A percentile compares a stretch with the other conserved stretches of the same genome.
These are phyloP conservation scores for Ctenicera cuprea DNA, from an alignment of 2,888 invertebrate species.

Conservation along the genomic window DNA sequence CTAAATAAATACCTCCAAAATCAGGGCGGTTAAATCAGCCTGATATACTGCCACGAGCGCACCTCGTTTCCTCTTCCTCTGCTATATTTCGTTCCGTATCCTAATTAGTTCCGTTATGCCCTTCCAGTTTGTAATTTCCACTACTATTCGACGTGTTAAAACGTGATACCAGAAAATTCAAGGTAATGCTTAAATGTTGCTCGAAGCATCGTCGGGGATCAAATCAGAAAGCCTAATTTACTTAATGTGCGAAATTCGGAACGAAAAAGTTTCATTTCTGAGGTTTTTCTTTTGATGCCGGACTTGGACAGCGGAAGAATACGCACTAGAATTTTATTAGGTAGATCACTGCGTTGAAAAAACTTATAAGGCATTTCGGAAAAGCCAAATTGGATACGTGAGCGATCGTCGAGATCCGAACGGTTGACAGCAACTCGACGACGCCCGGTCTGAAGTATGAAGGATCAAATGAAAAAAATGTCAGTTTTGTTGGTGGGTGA, in stretches of 20 bases:
- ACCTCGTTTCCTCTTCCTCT: conserved; percentile 57
- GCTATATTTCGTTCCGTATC: conserved; percentile 56
- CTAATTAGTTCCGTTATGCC: conserved; percentile 55
- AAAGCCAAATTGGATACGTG: conserved; percentile 30
- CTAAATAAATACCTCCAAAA: conserved; percentile 40
- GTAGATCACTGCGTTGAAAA: conserved; percentile 22
- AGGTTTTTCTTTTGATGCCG: not conserved
- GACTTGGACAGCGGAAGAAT: conserved; percentile 1
- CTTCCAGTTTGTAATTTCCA: conserved; percentile 41
- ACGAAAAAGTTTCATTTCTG: not conserved
- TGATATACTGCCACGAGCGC: conserved; percentile 55
- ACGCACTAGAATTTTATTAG: conserved; percentile 22
- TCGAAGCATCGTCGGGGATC: not conserved
- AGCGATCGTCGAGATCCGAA: conserved; percentile 21
- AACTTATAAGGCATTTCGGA: conserved; percentile 20
- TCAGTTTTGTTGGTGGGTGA: not conserved
- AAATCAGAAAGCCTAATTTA: conserved; percentile 3
- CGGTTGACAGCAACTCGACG: conserved; percentile 12
- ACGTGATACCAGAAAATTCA: conserved; percentile 24
- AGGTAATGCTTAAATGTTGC: conserved; percentile 13
- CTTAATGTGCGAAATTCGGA: not conserved
- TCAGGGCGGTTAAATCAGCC: conserved; percentile 51
- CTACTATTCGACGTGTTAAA: conserved; percentile 31
- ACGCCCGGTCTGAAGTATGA: not conserved
- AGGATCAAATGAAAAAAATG: conserved; percentile 8